Conservation (phyloP, 2,888 invertebrate species). For the Leptinotarsa peninsularis region DNA sequence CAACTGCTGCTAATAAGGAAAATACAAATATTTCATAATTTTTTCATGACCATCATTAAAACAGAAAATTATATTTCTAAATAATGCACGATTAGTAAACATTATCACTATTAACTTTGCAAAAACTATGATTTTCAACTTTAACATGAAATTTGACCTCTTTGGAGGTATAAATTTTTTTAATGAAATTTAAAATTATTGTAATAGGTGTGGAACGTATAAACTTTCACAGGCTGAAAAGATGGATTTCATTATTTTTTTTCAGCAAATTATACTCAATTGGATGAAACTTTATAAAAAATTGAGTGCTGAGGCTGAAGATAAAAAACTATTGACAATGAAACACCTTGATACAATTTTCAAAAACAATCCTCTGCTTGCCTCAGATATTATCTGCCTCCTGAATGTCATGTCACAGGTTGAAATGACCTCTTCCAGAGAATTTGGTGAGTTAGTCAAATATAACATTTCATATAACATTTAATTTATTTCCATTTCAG, state of each 20-base stretch:
- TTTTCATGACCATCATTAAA: too few species aligned
- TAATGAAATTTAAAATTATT: too few species aligned
- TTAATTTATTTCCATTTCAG: conserved; percentile 42
- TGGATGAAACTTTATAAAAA: conserved; percentile 47
- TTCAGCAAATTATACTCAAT: conserved; percentile 41
- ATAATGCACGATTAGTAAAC: too few species aligned
- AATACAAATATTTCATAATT: too few species aligned
- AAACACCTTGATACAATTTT: conserved; percentile 49
- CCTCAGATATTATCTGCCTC: conserved; percentile 46
- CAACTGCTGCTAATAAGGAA: too few species aligned
- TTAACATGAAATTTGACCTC: too few species aligned
- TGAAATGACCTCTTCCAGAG: conserved; percentile 38
- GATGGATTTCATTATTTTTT: conserved; percentile 18
- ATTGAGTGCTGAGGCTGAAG: conserved; percentile 41
- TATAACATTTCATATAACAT: neutral
- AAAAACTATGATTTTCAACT: too few species aligned
- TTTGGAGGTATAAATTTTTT: too few species aligned
- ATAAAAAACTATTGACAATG: conserved; percentile 46
- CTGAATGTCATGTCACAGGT: conserved; percentile 45
- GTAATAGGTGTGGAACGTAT: too few species aligned
- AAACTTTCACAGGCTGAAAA: too few species aligned
- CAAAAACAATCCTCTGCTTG: conserved; percentile 50
- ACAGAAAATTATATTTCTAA: too few species aligned
- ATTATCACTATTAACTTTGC: too few species aligned
- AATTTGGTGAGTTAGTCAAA: conserved; percentile 35